Conservation (phyloP, 2,888 invertebrate species). For the Harpalus rubripes region DNA sequence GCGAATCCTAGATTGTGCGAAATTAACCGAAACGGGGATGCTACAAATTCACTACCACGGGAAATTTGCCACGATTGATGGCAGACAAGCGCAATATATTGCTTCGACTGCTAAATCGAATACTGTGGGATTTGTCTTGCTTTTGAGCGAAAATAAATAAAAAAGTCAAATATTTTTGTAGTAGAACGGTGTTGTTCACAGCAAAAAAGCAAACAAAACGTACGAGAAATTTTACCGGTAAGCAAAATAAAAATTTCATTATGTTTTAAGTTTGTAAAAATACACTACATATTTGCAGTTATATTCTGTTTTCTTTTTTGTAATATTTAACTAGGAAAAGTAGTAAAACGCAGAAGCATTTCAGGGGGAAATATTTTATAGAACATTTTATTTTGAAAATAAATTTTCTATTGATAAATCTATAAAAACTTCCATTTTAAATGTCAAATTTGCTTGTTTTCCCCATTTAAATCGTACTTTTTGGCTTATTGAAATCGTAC, state of each 20-base stretch:
- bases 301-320: no score
- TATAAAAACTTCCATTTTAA: no score
- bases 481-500: no score
- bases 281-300: no score
- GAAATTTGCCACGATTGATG: slow-evolving; percentile 35
- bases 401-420: no score
- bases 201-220: slow-evolving; percentile 6
- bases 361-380: no score
- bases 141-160: slow-evolving; percentile 10
- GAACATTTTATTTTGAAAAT: no score
- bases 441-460: not conserved
- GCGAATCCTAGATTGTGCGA: slow-evolving; percentile 32
- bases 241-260: not conserved
- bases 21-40: slow-evolving; percentile 33
- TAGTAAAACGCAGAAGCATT: no score
- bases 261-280: no score
- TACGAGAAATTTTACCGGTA: not conserved
- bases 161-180: slow-evolving; percentile 2
- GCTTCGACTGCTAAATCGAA: slow-evolving; percentile 9
- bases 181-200: slow-evolving; percentile 5
- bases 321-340: no score
- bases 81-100: slow-evolving; percentile 12
- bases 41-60: slow-evolving; percentile 30
- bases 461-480: no score
- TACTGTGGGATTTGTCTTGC: slow-evolving; percentile 20